These are phyloP conservation scores for Tor tambroides DNA, from an alignment of 2,113 vertebrate genomes.

Conservation along the genomic window DNA sequence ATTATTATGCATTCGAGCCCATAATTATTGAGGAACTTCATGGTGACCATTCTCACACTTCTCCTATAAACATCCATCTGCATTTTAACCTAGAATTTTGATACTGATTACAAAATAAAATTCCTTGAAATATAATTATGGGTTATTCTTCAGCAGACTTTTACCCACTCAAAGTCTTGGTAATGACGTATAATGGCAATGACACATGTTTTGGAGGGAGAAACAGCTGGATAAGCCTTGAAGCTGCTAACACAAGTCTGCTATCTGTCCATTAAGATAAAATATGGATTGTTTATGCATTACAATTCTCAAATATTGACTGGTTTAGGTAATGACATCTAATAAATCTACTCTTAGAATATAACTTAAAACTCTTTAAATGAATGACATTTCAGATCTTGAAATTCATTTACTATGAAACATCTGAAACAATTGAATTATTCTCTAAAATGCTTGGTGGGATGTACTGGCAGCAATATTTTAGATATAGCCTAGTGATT, in stretches of 20 bases:
- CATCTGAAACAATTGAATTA: not conserved
- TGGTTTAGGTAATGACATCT: not conserved
- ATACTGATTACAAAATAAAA: not conserved
- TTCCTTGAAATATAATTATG: no score
- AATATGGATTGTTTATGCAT: not conserved
- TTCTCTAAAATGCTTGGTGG: not conserved
- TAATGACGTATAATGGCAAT: not conserved
- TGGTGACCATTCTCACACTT: no score
- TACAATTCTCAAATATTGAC: not conserved
- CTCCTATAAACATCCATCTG: not conserved
- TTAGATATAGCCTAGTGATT: not conserved
- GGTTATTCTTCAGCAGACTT: no score
- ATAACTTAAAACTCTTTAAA: not conserved
- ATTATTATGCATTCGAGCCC: not conserved
- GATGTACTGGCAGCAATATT: not conserved
- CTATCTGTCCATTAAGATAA: not conserved
- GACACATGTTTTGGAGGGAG: no score
- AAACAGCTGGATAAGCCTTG: no score
- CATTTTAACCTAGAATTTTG: not conserved
- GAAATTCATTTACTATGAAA: not conserved
- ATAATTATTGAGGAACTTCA: no score
- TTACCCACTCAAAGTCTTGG: not conserved
- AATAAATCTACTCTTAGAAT: not conserved
- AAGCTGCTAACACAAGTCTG: no score
- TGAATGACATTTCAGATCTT: not conserved